Conservation (phyloP, 2,113 vertebrate species). For the Sceloporus undulatus region DNA sequence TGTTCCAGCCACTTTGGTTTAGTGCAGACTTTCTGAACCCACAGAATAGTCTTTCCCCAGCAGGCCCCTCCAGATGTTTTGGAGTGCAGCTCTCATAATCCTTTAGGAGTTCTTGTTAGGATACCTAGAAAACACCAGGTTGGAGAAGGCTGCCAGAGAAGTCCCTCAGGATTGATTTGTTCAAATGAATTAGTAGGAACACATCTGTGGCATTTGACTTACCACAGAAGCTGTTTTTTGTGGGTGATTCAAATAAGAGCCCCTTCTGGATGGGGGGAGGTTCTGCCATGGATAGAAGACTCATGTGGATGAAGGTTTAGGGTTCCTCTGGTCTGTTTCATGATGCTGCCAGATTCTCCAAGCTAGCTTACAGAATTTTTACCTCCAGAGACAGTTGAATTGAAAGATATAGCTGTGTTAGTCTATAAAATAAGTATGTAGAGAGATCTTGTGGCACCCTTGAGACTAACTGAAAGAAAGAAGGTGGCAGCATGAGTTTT, state of each 20-base stretch:
- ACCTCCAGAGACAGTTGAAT: too few relatives aligned
- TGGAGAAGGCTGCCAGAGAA: not conserved
- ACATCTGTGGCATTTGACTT: not conserved
- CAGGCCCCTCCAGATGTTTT: not conserved
- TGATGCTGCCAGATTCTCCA: too few relatives aligned
- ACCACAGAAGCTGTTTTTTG: not conserved
- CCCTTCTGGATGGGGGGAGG: not conserved
- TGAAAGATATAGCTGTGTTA: too few relatives aligned
- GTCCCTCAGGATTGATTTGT: accelerated
- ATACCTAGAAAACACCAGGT: not conserved
- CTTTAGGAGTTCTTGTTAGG: not conserved
- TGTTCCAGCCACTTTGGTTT: accelerated
- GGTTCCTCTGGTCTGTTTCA: too few relatives aligned
- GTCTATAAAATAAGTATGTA: too few relatives aligned
- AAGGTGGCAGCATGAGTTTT: too few relatives aligned
- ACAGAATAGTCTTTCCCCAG: too few relatives aligned
- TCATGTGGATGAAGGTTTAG: not conserved
- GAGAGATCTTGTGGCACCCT: too few relatives aligned
- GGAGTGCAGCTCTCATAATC: too few relatives aligned
- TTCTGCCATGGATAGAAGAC: too few relatives aligned
- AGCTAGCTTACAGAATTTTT: too few relatives aligned
- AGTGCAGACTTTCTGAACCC: accelerated
- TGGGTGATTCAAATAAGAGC: not conserved
- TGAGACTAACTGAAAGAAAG: too few relatives aligned
- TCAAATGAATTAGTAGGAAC: not conserved